Conservation (phyloP, 2,888 invertebrate species). For the Crocallis elinguaria region DNA sequence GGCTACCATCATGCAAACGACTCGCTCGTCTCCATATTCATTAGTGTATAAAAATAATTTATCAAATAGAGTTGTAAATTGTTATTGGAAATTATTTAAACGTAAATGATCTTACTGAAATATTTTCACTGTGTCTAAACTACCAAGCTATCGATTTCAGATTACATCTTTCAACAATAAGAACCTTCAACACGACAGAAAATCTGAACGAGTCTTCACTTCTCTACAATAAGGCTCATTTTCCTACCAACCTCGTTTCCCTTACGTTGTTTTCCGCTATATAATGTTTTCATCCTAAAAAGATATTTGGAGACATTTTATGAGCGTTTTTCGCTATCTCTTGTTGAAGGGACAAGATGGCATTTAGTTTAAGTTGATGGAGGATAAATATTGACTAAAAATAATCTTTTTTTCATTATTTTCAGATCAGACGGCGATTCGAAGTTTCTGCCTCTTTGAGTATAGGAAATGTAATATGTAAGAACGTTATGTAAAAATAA, state of each 20-base stretch:
- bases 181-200: background rate
- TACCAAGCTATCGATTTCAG: constrained; percentile 47
- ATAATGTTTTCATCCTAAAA: background rate
- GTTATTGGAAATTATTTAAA: no score
- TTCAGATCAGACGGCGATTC: background rate
- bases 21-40: no score
- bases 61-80: no score
- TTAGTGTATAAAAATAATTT: no score
- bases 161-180: constrained; percentile 35
- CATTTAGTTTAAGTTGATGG: constrained; percentile 18
- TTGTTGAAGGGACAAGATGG: constrained; percentile 30
- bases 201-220: background rate
- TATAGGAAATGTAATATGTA: background rate
- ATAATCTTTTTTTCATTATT: constrained; percentile 8
- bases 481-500: background rate
- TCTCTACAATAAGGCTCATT: background rate
- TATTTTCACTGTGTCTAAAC: constrained; percentile 22
- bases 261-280: background rate
- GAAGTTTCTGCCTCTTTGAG: background rate
- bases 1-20: no score
- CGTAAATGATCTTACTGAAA: background rate
- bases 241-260: background rate
- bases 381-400: constrained; percentile 21
- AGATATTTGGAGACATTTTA: constrained; percentile 50
- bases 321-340: constrained; percentile 52